phyloP scores from a whole-genome alignment of 2,888 invertebrate genomes.

The Odontocerum albicorne region DNA sequence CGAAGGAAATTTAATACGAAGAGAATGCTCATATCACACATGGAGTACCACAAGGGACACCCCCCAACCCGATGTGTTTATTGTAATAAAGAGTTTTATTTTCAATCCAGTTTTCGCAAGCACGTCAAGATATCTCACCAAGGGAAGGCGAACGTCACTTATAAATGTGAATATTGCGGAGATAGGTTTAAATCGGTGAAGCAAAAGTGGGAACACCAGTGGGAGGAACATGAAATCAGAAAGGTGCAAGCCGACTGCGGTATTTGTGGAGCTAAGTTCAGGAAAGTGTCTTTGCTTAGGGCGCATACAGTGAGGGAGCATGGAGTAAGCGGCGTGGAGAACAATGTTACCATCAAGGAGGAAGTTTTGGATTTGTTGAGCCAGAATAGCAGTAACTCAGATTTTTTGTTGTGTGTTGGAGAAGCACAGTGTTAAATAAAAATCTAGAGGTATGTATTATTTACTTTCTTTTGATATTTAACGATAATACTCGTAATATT shows the following conservation, averaged over 20 bases:
- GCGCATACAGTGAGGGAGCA: slow-evolving; percentile 29
- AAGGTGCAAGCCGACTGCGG: slow-evolving; percentile 51
- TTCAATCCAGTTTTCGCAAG: slow-evolving; percentile 52
- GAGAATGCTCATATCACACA: slow-evolving; percentile 51
- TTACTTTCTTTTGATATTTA: no score
- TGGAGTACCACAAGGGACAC: slow-evolving; percentile 50
- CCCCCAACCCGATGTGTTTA: slow-evolving; percentile 45
- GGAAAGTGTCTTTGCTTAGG: slow-evolving; percentile 42
- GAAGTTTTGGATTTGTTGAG: slow-evolving; percentile 1
- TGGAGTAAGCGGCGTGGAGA: not conserved
- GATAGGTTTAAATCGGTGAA: slow-evolving; percentile 45
- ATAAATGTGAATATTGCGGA: slow-evolving; percentile 48
- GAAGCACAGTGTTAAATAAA: no score
- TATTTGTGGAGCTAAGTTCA: slow-evolving; percentile 48
- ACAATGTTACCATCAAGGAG: slow-evolving; percentile 1
- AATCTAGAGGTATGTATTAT: no score
- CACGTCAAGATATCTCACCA: slow-evolving; percentile 48
- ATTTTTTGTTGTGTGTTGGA: not conserved
- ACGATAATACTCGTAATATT: no score
- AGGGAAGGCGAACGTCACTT: slow-evolving; percentile 41
- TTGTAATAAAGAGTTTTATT: slow-evolving; percentile 49
- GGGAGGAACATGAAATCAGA: slow-evolving; percentile 50
- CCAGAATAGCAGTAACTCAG: slow-evolving; percentile 1
- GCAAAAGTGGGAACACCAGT: slow-evolving; percentile 56
- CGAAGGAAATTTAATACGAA: slow-evolving; percentile 54